phyloP scores from a whole-genome alignment of 2,888 invertebrate genomes.

The Melanophora roralis region DNA sequence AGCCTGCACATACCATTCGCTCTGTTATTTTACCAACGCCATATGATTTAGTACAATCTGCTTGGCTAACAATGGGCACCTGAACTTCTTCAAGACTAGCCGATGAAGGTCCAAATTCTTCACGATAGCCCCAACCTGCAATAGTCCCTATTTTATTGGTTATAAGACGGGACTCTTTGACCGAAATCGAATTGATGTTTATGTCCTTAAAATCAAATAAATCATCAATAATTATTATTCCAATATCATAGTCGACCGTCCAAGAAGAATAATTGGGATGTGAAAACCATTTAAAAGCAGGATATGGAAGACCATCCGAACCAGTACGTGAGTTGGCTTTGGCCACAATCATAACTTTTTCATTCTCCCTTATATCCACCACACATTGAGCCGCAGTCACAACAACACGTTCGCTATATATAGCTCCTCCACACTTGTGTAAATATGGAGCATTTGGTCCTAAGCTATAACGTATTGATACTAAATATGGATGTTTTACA shows the following conservation, averaged over 20 bases:
- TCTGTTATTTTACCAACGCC: slow-evolving; percentile 65
- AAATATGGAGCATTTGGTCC: slow-evolving; percentile 61
- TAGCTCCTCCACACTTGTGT: slow-evolving; percentile 72
- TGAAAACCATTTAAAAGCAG: slow-evolving; percentile 66
- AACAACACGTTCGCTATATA: slow-evolving; percentile 67
- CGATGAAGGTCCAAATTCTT: slow-evolving; percentile 67
- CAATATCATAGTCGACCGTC: slow-evolving; percentile 78
- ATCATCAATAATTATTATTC: slow-evolving; percentile 77
- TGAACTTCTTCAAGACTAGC: slow-evolving; percentile 77
- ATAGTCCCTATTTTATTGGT: slow-evolving; percentile 66
- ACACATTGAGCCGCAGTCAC: slow-evolving; percentile 74
- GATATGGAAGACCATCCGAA: slow-evolving; percentile 68
- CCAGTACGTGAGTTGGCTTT: slow-evolving; percentile 69
- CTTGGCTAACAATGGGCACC: slow-evolving; percentile 68
- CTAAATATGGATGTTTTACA: slow-evolving; percentile 69
- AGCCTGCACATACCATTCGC: slow-evolving; percentile 73
- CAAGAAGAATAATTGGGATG: slow-evolving; percentile 66
- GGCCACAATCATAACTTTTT: slow-evolving; percentile 68
- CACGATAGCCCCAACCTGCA: slow-evolving; percentile 73
- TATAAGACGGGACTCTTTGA: slow-evolving; percentile 67
- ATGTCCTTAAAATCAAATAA: slow-evolving; percentile 76
- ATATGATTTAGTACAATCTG: slow-evolving; percentile 66
- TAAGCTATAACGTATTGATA: slow-evolving; percentile 69
- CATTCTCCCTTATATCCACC: slow-evolving; percentile 48
- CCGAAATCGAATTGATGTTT: slow-evolving; percentile 74